Percentiles rank a stretch among this genome's conserved stretches.
Evolutionary conservation across 2,888 invertebrate genomes (phyloP).

Genomic region (Agrenia bidenticulata): DNA sequence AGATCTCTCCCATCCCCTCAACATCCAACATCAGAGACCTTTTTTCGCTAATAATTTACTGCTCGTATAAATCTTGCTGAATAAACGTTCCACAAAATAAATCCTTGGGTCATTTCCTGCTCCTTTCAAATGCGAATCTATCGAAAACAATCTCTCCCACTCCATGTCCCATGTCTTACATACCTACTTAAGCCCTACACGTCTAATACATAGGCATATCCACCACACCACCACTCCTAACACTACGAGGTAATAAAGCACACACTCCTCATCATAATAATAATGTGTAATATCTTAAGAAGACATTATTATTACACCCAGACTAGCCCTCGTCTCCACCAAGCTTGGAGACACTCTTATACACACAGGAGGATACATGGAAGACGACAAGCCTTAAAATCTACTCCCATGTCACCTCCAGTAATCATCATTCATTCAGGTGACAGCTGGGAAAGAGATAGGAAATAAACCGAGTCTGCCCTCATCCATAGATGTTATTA

Average conservation of each 20-base stretch:
- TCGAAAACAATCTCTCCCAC: conserved; percentile 45
- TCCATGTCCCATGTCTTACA: background rate
- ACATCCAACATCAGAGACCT: conserved; percentile 18
- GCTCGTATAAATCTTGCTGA: conserved; percentile 48
- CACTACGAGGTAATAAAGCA: too few relatives aligned
- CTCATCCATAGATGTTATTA: too few relatives aligned
- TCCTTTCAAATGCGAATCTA: conserved; percentile 38
- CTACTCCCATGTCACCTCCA: conserved; percentile 10
- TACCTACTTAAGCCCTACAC: background rate
- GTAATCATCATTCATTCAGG: conserved; percentile 10
- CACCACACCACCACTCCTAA: too few relatives aligned
- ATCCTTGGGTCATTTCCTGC: conserved; percentile 50
- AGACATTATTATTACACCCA: too few relatives aligned
- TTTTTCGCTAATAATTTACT: conserved; percentile 50
- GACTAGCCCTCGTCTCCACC: too few relatives aligned
- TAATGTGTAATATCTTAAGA: too few relatives aligned
- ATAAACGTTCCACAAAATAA: conserved; percentile 50
- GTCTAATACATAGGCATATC: background rate
- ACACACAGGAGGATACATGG: too few relatives aligned
- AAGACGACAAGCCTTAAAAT: conserved; percentile 10
- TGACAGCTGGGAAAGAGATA: conserved; percentile 12
- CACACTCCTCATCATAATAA: too few relatives aligned
- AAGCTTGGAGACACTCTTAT: too few relatives aligned
- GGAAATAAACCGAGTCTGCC: background rate
- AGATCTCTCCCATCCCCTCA: background rate